Evolutionary conservation across 2,888 invertebrate species (phyloP), one percentile per base, ranked within the genome.

Genomic region (Himalopsyche japonica): DNA sequence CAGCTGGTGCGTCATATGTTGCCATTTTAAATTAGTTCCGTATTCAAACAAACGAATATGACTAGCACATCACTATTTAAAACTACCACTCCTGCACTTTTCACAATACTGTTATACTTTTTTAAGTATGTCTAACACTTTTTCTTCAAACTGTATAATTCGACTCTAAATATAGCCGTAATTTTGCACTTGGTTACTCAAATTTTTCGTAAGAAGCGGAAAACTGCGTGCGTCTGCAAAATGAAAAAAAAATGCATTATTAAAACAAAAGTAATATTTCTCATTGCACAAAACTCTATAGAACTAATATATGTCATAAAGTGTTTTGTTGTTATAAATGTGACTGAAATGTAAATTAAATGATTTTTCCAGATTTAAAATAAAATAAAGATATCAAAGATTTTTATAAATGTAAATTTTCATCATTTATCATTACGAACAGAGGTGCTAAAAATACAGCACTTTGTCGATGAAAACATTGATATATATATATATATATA

Each of bases 1-100:
- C 94, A 32, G 96, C 96, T 83, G 93, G 85, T 15, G 82, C 80
- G 6, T 83, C 83, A 27, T 24, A 37, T 43, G 79, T 27, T 24
- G 85, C 79, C 85, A 86, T 86, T 77, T 82, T 80, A 27, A 47
- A 30, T 70, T 80, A 76, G 27, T 76, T 30, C 7, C 5, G 12
- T 18, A n/a, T 20, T 12, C 37, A 32, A 49, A 57, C 49, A 80
- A 80, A 32, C 7, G 18, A 80, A 64, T 20, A 20, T 47, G 24
- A 79, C 47, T 27, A 20, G 30, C n/a, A 79, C 32, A 47, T 49
- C 47, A 32, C 79, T 47, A 47, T 47, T 43, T 43, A 7, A 47
- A 48, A 79, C 48, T 48, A 79, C 79, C 24, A 1, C 8, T 27
- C 15, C 1, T 30, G 15, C 70, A 70, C 30, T 70, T 30, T 70